Conservation (phyloP, 2,888 invertebrate genomes). For the Laothoe populi region DNA sequence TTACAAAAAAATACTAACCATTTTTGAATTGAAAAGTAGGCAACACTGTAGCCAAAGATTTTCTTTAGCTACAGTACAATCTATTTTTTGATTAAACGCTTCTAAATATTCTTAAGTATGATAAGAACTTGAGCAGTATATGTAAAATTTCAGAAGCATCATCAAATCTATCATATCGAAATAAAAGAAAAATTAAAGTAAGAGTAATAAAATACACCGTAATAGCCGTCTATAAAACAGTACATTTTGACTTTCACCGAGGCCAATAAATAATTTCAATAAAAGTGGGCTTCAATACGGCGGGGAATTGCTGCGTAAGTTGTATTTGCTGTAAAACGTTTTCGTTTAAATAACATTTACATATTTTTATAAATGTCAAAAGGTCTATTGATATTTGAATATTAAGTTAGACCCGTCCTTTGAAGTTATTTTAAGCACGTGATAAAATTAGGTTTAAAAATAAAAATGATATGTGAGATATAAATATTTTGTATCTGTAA, state of each 20-base stretch:
- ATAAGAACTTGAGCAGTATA: neutral
- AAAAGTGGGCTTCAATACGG: slow-evolving; percentile 19
- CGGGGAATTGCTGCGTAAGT: slow-evolving; percentile 17
- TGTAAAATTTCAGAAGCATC: slow-evolving; percentile 34
- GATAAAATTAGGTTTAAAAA: neutral
- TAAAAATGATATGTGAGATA: too few relatives aligned
- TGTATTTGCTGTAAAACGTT: slow-evolving; percentile 19
- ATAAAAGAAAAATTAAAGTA: slow-evolving; percentile 16
- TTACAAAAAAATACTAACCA: too few relatives aligned
- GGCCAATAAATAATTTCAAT: slow-evolving; percentile 20
- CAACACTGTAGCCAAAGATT: too few relatives aligned
- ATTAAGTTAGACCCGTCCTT: neutral
- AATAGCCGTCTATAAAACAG: slow-evolving; percentile 12
- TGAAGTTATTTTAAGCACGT: neutral
- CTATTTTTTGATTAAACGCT: too few relatives aligned
- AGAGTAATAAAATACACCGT: slow-evolving; percentile 24
- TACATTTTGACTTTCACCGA: slow-evolving; percentile 13
- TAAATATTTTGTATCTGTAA: too few relatives aligned
- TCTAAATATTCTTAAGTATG: too few relatives aligned
- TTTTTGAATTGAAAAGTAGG: too few relatives aligned
- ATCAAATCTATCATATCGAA: slow-evolving; percentile 27
- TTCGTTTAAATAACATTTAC: slow-evolving; percentile 25
- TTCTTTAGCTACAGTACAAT: too few relatives aligned
- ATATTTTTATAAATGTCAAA: slow-evolving; percentile 24
- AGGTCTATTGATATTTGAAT: slow-evolving; percentile 22